Evolutionary conservation across 2,797 vertebrate species (phyloP).

Genomic region (Borostomias antarcticus): DNA sequence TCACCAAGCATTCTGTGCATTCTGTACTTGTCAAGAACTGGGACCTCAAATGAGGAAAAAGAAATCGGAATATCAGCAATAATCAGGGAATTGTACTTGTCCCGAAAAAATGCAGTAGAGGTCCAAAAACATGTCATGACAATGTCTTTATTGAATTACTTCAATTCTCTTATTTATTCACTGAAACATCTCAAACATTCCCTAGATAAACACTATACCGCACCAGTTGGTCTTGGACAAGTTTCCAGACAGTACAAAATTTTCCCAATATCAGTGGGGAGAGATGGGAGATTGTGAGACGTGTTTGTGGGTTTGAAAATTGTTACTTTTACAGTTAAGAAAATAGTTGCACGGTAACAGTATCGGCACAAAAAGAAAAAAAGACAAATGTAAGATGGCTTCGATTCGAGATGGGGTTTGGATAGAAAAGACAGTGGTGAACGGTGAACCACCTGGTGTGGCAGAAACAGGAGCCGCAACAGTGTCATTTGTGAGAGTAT

Average conservation of each 20-base stretch:
- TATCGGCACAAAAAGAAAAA: conserved; percentile 5
- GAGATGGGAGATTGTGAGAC: background rate
- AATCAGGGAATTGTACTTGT: background rate
- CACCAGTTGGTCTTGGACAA: conserved; percentile 37
- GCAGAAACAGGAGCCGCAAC: conserved; percentile 6
- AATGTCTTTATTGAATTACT: conserved; percentile 34
- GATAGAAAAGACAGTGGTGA: background rate
- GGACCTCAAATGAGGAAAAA: background rate
- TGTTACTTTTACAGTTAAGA: conserved; percentile 42
- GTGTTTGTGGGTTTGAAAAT: conserved; percentile 32
- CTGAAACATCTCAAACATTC: conserved; percentile 30
- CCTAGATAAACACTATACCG: conserved; percentile 32
- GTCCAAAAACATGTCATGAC: conserved; percentile 19
- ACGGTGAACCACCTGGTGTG: background rate
- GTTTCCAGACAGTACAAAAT: conserved; percentile 22
- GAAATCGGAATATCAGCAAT: background rate
- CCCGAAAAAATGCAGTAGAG: conserved; percentile 7
- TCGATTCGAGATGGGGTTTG: background rate
- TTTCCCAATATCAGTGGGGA: conserved; percentile 28
- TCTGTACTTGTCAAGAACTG: background rate
- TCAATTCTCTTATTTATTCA: conserved; percentile 31
- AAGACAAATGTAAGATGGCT: conserved; percentile 11
- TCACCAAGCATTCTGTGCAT: background rate
- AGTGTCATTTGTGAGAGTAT: background rate
- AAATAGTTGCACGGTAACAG: conserved; percentile 23